Evolutionary conservation across 1,140 invertebrate species (phyloP), one percentile per base, ranked within the genome.

Genomic region (Nylanderia fulva): DNA sequence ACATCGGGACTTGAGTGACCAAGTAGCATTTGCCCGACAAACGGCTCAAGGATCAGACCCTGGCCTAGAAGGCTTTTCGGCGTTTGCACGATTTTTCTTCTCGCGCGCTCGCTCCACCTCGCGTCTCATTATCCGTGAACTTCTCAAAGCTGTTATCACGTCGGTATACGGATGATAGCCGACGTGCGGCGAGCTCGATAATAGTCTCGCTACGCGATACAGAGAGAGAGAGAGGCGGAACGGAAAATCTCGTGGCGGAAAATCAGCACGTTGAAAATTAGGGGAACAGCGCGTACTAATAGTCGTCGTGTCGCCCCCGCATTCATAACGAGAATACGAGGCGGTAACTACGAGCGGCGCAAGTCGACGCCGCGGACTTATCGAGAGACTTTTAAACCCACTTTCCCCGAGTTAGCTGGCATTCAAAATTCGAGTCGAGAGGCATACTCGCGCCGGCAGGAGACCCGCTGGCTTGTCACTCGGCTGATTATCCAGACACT

Each of bases 401-500:
- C 93, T 94, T 94, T 93, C 84, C 84, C 91, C 92, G 91, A 94
- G 93, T 95, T 95, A 94, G 94, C 94, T 94, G 92, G 93, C 92
- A 93, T 94, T 95, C 94, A 95, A 94, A 95, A 95, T 94, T 94
- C 87, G 84, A 90, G 91, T 91, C 91, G 91, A 92, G 91, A 91
- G 91, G 88, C 90, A 86, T 80, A 79, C 85, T 77, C 71, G 74
- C 71, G 84, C 74, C 85, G 61, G 85, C 77, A 86, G 83, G 68
- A 74, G 91, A 91, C 91, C 91, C 89, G 90, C 86, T 92, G 93
- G 92, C 92, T 94, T 95, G 94, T 95, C 94, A 95, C 94, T 95
- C 94, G 94, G 94, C 93, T 95, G 94, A 94, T 95, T 95, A 95
- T 94, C 93, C 94, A 92, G 92, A 92, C 93, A 94, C 93, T 95